Percentiles rank a stretch among this genome's conserved stretches.
phyloP scores from a whole-genome alignment of 2,797 vertebrate genomes.

The Ptychobarbus kaznakovi region DNA sequence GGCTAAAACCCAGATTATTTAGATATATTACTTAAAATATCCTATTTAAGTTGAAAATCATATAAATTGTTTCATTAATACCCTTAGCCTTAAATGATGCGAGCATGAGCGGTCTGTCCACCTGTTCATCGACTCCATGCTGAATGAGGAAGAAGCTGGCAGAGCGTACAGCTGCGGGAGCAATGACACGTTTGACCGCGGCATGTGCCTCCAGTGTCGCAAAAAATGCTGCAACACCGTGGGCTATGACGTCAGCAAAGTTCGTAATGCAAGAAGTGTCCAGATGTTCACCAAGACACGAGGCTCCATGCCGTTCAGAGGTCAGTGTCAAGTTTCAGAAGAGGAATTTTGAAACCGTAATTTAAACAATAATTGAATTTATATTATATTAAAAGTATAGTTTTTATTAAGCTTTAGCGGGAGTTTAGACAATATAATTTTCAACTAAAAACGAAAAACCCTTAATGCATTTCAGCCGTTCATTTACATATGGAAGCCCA shows the following conservation, averaged over 20 bases:
- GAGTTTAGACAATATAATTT: not conserved
- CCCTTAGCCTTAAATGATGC: constrained; percentile 86
- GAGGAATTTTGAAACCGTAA: not conserved
- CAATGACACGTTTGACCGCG: constrained; percentile 88
- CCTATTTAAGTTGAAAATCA: not conserved
- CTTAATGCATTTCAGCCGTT: not conserved
- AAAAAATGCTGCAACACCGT: constrained; percentile 92
- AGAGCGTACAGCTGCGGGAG: constrained; percentile 90
- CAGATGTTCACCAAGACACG: constrained; percentile 95
- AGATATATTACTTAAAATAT: not conserved
- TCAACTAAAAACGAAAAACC: not conserved
- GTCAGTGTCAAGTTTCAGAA: constrained; percentile 68
- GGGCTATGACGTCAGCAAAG: constrained; percentile 88
- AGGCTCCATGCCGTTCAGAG: constrained; percentile 93
- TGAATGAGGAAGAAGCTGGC: constrained; percentile 84
- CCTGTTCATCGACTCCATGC: constrained; percentile 94
- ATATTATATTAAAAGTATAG: not conserved
- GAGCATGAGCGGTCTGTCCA: constrained; percentile 94
- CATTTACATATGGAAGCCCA: not conserved
- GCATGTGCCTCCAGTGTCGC: constrained; percentile 90
- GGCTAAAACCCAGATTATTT: not conserved
- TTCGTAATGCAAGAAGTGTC: constrained; percentile 82
- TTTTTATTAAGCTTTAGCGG: not conserved
- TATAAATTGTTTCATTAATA: not conserved
- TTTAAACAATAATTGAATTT: not conserved